These are phyloP conservation scores for Portevinia maculata DNA, from an alignment of 2,888 invertebrate genomes.

Conservation along the genomic window DNA sequence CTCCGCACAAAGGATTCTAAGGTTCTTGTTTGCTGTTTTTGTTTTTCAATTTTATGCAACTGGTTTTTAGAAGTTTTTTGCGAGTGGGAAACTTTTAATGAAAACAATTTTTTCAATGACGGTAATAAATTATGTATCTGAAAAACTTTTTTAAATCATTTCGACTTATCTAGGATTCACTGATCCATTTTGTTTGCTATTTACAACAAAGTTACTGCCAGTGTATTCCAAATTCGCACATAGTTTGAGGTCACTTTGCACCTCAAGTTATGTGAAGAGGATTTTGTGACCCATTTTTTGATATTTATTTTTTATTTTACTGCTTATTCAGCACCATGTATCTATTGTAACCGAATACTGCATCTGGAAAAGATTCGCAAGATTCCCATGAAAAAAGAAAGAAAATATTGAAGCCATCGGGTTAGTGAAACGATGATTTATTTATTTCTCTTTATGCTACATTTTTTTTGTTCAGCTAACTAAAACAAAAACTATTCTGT, in stretches of 20 bases:
- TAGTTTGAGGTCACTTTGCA: neutral
- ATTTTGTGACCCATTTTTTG: neutral
- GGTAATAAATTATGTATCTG: slow-evolving; percentile 19
- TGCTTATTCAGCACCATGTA: too few species aligned
- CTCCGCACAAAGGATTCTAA: slow-evolving; percentile 22
- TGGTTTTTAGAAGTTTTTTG: neutral
- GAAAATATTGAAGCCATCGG: slow-evolving; percentile 42
- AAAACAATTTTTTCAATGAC: slow-evolving; percentile 1
- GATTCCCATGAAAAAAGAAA: slow-evolving; percentile 19
- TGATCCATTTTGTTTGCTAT: slow-evolving; percentile 31
- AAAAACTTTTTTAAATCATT: slow-evolving; percentile 1
- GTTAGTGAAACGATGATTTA: slow-evolving; percentile 48
- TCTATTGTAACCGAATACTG: slow-evolving; percentile 2
- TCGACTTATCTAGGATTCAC: neutral
- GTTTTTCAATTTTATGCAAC: slow-evolving; percentile 12
- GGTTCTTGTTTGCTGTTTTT: neutral
- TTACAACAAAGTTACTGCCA: neutral
- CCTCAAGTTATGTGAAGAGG: neutral
- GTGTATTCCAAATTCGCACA: slow-evolving; percentile 1
- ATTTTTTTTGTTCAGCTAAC: neutral
- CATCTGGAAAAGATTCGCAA: slow-evolving; percentile 13
- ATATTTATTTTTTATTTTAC: too few species aligned
- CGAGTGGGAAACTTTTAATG: slow-evolving; percentile 10
- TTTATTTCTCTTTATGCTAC: slow-evolving; percentile 15
- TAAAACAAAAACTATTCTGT: slow-evolving; percentile 11